Evolutionary conservation across 2,888 invertebrate genomes (phyloP).

Genomic region (Rotaria sp.): DNA sequence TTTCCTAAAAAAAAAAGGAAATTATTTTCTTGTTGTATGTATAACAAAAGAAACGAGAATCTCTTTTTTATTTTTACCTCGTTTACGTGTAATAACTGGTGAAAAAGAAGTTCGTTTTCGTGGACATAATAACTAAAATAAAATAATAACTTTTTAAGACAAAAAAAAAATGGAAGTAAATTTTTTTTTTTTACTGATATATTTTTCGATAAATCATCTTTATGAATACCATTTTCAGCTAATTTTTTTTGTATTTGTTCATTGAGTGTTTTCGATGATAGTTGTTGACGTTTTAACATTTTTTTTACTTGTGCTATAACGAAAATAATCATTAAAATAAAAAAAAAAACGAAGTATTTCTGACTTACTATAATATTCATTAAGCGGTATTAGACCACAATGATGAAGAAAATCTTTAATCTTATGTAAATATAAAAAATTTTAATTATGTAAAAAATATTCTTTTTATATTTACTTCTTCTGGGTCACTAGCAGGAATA

Average conservation of each 20-base stretch:
- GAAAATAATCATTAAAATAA: not conserved
- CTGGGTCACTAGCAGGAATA: not conserved
- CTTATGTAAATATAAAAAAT: not conserved
- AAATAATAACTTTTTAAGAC: not conserved
- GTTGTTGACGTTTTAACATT: conserved; percentile 9
- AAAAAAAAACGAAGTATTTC: no score
- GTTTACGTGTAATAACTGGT: not conserved
- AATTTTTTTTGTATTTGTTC: conserved; percentile 3
- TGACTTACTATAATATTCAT: not conserved
- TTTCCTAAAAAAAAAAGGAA: not conserved
- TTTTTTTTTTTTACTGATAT: not conserved
- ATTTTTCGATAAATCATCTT: not conserved
- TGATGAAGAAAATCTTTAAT: not conserved
- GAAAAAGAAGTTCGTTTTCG: conserved; percentile 17
- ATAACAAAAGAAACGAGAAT: no score
- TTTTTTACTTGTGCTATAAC: not conserved
- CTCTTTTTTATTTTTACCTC: not conserved
- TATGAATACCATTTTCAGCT: conserved; percentile 3
- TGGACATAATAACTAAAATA: not conserved
- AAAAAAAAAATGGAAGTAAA: no score
- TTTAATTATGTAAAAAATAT: not conserved
- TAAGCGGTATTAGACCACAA: not conserved
- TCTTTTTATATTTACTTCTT: not conserved
- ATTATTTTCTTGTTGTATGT: no score
- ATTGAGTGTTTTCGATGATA: not conserved